Evolutionary conservation across 2,113 vertebrate genomes (phyloP), one percentile per base, ranked within the genome.

Genomic region (Xyrauchen texanus): DNA sequence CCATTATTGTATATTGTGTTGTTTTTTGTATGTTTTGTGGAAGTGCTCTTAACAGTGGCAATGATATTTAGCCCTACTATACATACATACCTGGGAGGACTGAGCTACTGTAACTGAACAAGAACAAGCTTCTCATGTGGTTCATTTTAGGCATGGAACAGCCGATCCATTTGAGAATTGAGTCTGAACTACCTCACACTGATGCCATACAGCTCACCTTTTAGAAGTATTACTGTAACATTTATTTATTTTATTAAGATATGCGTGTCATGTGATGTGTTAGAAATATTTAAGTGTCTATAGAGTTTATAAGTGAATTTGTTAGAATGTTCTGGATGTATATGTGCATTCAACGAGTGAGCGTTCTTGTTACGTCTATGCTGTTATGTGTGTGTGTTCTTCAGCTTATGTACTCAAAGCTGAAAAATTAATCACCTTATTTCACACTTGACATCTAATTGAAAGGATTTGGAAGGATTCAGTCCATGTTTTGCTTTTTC

Each of bases 11-110:
- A 69, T 84, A 70, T 89, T 79, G 51, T 34, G 68, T 88, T 69
- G 76, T 44, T 80, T 86, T 87, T 85, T 80, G 70, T 34, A 34
- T 34, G 21, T 34, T 34, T 34, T 88, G 89, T 91, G 92, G 89
- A 93, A 94, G 93, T 93, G 93, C 92, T 94, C 93, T 95, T 96
- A 93, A 67, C 81, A 86, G 34, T 68, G 86, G 86, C 62, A 76
- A 46, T 88, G 77, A 84, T 85, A 82, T 83, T 34, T 45, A 79
- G 49, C n/a, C 62, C 46, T 67, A 49, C 21, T 34, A 34, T 34
- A 34, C 76, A 85, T 60, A 21, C 10, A 68, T 16, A 45, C 44
- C 45, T 71, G 60, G 67, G 44, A 74, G 76, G 10, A 68, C 45
- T 69, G 62, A 58, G 42, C 13, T 70, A 72, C 58, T 76, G 49